These are phyloP conservation scores for Cylas formicarius DNA, from an alignment of 1,140 invertebrate genomes.

Conservation along the genomic window DNA sequence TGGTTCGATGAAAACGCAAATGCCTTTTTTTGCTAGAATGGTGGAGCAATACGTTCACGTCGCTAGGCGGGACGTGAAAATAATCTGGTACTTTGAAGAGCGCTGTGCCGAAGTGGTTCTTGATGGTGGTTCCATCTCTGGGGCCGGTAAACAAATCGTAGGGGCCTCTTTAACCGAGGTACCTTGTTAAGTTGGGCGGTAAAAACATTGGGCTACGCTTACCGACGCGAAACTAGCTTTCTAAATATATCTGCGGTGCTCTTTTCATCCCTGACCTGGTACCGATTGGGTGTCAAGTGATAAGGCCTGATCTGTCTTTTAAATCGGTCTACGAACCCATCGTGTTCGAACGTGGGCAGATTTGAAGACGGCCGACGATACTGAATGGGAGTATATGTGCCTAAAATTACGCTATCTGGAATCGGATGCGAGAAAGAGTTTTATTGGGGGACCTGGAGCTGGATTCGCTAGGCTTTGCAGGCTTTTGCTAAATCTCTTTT, in stretches of 20 bases:
- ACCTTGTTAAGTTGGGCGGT: constrained; percentile 6
- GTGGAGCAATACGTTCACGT: constrained; percentile 26
- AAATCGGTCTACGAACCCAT: constrained; percentile 29
- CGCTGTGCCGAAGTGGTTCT: constrained; percentile 33
- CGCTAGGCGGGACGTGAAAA: constrained; percentile 28
- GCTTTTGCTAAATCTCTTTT: constrained; percentile 17
- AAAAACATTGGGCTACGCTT: constrained; percentile 1
- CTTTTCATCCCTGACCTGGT: constrained; percentile 21
- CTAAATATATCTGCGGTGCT: constrained; percentile 8
- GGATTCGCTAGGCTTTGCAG: constrained; percentile 14
- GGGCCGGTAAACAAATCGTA: constrained; percentile 38
- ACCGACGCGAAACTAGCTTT: constrained; percentile 9
- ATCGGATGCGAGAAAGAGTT: not conserved
- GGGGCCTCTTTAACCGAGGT: constrained; percentile 29
- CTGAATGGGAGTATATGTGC: too few relatives aligned
- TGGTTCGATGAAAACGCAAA: not conserved
- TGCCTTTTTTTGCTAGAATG: constrained; percentile 29
- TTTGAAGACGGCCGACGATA: constrained; percentile 24
- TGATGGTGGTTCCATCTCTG: constrained; percentile 35
- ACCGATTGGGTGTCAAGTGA: constrained; percentile 26
- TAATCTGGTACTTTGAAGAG: constrained; percentile 23
- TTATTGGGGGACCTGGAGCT: constrained; percentile 22
- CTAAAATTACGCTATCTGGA: constrained; percentile 18
- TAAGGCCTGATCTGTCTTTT: constrained; percentile 19
- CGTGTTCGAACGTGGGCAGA: constrained; percentile 30